Base-by-base conservation (phyloP, 2,888 invertebrate genomes). In the Hydropsyche betteni region DNA sequence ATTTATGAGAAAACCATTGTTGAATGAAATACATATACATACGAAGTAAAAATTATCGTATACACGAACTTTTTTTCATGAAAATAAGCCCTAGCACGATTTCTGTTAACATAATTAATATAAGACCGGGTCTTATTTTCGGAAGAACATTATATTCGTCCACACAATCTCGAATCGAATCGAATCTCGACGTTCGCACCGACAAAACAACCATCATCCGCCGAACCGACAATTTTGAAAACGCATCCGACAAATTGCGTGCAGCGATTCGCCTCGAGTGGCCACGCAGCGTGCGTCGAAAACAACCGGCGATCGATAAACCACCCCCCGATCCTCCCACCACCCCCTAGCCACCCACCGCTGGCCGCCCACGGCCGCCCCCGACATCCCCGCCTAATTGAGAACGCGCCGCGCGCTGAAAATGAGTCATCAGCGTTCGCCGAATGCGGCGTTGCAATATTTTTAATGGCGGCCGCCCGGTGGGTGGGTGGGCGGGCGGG, bases 361-460 rank as follows among this genome's bases (percentile, higher is more conserved):
- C 70, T 50, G 55, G 69, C 74, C 44, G 14, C 74, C 71, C 12
- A 36, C 51, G 1, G 33, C 61, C 58, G 14, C 38, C 72, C 55
- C 75, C 14, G 55, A n/a, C 64, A 51, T 34, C 69, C 73, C 24
- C 52, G 68, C 73, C 58, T 61, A 72, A 72, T 72, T 72, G 72
- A 73, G 75, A 76, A 73, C 76, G 74, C 76, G 78, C 75, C 73
- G 77, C 76, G 74, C 76, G 78, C 75, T 74, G 77, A 75, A 77
- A 78, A 77, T 78, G 78, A 78, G 75, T 78, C 78, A 78, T 78
- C 78, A 78, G 75, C 33, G 75, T 75, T 76, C 68, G 77, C 75
- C 75, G 74, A 74, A 58, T 75, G 78, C 78, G 78, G 74, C 78
- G 78, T 78, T 78, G 78, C 78, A 78, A 75, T 70, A 71, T 78